Conservation (phyloP, 1,140 invertebrate species). For the Harlomillsia oculata region DNA sequence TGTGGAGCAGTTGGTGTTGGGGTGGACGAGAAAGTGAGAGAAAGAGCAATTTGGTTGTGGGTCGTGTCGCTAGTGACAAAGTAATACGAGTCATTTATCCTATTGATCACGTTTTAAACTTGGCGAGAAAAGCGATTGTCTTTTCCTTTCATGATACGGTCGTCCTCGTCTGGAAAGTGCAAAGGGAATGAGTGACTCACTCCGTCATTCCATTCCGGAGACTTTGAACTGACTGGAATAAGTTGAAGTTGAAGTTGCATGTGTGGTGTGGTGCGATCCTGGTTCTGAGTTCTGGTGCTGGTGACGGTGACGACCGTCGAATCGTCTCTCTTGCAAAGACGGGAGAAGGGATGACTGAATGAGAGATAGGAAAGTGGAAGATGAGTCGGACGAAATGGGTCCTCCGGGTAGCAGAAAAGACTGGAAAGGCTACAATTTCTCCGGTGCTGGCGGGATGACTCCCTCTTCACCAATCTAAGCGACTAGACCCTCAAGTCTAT, state of each 20-base stretch:
- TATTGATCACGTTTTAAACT: conserved; percentile 34
- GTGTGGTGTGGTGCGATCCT: too few species aligned
- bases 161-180: neutral
- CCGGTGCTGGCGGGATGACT: neutral
- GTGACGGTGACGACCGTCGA: too few species aligned
- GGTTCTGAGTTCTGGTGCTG: too few species aligned
- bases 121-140: conserved; percentile 16
- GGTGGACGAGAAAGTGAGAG: too few species aligned
- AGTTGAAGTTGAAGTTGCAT: neutral
- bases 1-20: too few species aligned
- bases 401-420: conserved; percentile 14
- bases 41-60: neutral
- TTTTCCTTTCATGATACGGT: too few species aligned
- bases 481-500: conserved; percentile 6
- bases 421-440: conserved; percentile 20
- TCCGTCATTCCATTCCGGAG: too few species aligned
- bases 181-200: neutral
- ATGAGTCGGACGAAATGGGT: conserved; percentile 25
- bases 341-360: neutral
- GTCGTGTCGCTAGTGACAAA: too few species aligned
- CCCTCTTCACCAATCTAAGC: conserved; percentile 15
- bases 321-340: too few species aligned
- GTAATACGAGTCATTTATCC: conserved; percentile 27
- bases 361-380: conserved; percentile 4
- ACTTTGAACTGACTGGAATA: too few species aligned